Conservation (phyloP, 2,113 vertebrate genomes). For the Phalacrocorax aristotelis region DNA sequence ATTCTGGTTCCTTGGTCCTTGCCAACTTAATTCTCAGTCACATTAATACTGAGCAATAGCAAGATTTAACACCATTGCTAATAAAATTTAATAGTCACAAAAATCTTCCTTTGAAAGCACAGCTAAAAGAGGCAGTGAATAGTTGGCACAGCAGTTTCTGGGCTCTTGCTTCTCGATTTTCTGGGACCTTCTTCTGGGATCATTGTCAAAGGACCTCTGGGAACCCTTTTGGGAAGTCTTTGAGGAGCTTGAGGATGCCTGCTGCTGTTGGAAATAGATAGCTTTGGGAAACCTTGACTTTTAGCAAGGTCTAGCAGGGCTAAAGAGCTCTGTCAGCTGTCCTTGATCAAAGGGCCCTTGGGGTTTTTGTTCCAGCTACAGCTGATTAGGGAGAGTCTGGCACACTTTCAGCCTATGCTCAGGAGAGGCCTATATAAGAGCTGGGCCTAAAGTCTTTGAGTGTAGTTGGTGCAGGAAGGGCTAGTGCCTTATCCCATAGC, state of each 20-base stretch:
- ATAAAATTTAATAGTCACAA: neutral
- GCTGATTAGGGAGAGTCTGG: neutral
- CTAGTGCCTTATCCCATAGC: rapidly evolving
- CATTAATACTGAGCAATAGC: neutral
- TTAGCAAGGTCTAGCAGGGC: neutral
- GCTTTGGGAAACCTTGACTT: neutral
- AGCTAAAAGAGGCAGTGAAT: neutral
- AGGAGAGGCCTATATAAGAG: neutral
- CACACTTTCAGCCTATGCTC: neutral
- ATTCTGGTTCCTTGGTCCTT: neutral
- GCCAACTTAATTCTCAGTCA: neutral
- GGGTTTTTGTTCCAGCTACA: neutral
- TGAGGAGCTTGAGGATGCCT: neutral
- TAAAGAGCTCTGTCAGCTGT: neutral
- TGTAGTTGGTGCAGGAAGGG: rapidly evolving
- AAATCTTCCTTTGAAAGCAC: neutral
- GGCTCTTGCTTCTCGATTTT: neutral
- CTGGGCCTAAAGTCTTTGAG: neutral
- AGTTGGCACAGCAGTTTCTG: neutral
- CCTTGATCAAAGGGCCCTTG: neutral
- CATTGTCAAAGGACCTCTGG: neutral
- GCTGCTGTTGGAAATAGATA: neutral
- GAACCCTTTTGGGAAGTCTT: neutral
- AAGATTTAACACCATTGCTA: neutral
- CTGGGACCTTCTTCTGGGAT: neutral